Conservation (phyloP, 2,888 invertebrate genomes). For the Cartodere bifasciata region DNA sequence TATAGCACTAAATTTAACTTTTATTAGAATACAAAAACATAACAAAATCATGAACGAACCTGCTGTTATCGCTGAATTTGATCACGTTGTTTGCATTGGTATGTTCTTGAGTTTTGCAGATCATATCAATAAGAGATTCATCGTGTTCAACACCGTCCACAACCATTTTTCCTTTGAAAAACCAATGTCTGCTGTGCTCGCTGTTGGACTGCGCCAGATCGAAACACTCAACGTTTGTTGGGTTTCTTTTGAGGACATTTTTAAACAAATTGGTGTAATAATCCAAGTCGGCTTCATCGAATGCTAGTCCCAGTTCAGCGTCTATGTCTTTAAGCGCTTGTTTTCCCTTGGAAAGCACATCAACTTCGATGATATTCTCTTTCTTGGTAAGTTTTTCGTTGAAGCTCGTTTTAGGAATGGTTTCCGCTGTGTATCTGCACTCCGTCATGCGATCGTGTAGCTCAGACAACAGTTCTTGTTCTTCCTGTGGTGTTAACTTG, state of each 20-base stretch:
- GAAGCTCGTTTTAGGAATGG: constrained; percentile 51
- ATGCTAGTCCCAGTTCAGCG: constrained; percentile 59
- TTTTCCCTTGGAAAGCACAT: constrained; percentile 64
- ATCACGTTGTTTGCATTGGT: constrained; percentile 92
- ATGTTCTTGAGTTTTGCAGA: constrained; percentile 73
- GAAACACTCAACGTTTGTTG: constrained; percentile 94
- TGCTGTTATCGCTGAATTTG: constrained; percentile 95
- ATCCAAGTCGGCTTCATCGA: constrained; percentile 85
- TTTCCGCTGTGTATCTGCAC: constrained; percentile 61
- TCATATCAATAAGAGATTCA: constrained; percentile 84
- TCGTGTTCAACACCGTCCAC: constrained; percentile 67
- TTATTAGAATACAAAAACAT: neutral
- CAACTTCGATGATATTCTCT: constrained; percentile 72
- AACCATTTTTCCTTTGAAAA: constrained; percentile 84
- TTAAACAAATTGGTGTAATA: constrained; percentile 81
- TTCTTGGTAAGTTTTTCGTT: constrained; percentile 51
- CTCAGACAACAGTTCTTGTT: constrained; percentile 42
- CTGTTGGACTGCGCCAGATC: constrained; percentile 97
- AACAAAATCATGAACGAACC: constrained; percentile 36
- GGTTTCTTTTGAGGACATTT: constrained; percentile 73
- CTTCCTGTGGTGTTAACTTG: constrained; percentile 30
- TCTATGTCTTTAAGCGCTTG: constrained; percentile 65
- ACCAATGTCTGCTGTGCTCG: constrained; percentile 98
- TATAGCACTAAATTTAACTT: constrained; percentile 57
- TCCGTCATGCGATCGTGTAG: constrained; percentile 91